These are phyloP conservation scores for Platycheirus rosarum DNA, from an alignment of 2,888 invertebrate species.

Conservation along the genomic window DNA sequence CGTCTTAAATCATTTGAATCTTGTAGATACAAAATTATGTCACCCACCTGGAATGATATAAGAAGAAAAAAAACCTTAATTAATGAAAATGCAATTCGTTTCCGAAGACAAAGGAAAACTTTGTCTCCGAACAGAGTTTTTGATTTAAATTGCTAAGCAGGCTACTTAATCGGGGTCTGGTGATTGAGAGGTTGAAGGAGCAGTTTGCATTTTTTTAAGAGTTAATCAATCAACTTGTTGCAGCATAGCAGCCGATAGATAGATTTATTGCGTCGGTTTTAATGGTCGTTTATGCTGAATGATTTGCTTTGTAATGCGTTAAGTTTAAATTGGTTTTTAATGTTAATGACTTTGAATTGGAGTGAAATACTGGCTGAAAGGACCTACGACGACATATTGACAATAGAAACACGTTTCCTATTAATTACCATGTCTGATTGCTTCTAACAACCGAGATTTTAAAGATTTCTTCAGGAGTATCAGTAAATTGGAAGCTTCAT, in stretches of 20 bases:
- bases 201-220: conserved; percentile 4
- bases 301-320: no score
- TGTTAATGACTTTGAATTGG: no score
- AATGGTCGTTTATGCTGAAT: no score
- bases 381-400: no score
- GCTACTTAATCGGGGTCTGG: background rate
- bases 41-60: conserved; percentile 69
- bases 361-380: no score
- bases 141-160: conserved; percentile 39
- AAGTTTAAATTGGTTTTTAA: no score
- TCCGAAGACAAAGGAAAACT: conserved; percentile 10
- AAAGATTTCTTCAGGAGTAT: no score
- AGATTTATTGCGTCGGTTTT: no score
- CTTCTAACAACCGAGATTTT: no score
- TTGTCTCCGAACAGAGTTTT: background rate
- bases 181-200: conserved; percentile 12
- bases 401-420: no score
- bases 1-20: conserved; percentile 26
- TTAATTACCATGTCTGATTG: no score
- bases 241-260: background rate
- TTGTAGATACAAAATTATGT: conserved; percentile 51
- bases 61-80: conserved; percentile 16
- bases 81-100: conserved; percentile 13
- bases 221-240: conserved; percentile 46
- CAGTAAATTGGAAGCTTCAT: no score